Percentiles rank a stretch among this genome's conserved stretches.
These are phyloP conservation scores for Hesperia comma DNA, from an alignment of 2,888 invertebrate genomes.

Conservation along the genomic window DNA sequence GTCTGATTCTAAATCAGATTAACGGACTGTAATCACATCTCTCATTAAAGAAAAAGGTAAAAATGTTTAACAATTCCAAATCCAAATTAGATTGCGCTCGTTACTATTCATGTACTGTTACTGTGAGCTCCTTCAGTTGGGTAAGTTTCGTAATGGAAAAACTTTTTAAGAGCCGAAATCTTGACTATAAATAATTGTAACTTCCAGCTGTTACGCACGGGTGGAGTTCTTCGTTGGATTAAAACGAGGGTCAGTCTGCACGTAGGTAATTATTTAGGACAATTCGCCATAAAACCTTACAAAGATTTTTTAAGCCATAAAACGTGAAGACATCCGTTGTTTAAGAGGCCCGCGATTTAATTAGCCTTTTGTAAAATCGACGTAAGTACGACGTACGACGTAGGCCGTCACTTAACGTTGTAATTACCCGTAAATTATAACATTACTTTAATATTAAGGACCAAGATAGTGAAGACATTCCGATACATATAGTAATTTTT, in stretches of 20 bases:
- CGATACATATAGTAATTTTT: too few relatives aligned
- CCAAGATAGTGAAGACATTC: too few relatives aligned
- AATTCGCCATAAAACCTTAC: conserved; percentile 40
- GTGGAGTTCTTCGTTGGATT: conserved; percentile 60
- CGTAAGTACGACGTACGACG: not conserved
- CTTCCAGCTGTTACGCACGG: conserved; percentile 81
- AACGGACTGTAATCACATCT: conserved; percentile 25
- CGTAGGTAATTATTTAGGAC: conserved; percentile 78
- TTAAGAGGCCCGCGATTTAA: not conserved
- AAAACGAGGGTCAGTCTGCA: conserved; percentile 70
- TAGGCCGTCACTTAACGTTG: not conserved
- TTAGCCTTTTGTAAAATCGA: conserved; percentile 1
- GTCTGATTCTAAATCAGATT: conserved; percentile 5
- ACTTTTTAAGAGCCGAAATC: conserved; percentile 77
- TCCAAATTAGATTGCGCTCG: conserved; percentile 31
- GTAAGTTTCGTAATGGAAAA: conserved; percentile 75
- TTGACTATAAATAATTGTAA: conserved; percentile 79
- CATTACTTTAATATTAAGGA: not conserved
- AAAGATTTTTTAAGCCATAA: conserved; percentile 34
- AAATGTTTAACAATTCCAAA: conserved; percentile 32
- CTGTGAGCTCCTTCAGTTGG: conserved; percentile 37
- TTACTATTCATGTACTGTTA: conserved; percentile 43
- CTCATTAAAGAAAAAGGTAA: conserved; percentile 28
- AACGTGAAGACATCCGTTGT: conserved; percentile 35
- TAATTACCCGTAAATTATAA: conserved; percentile 7